These are phyloP conservation scores for Entomobrya multifasciata DNA, from an alignment of 2,888 invertebrate genomes.

Conservation along the genomic window DNA sequence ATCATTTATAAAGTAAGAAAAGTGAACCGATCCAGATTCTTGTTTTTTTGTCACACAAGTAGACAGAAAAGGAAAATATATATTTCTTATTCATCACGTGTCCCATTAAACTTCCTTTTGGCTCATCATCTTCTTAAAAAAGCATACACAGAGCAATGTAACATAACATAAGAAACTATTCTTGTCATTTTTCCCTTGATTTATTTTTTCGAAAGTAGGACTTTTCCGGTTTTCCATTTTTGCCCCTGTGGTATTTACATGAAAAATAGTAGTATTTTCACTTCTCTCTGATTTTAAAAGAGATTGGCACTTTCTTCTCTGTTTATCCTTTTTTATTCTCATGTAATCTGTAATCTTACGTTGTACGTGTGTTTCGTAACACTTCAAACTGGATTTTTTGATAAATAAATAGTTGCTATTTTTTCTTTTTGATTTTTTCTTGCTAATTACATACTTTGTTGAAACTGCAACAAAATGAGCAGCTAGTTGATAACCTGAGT, in stretches of 20 bases:
- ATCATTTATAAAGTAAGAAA: neutral
- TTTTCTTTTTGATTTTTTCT: no score
- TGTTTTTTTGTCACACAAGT: neutral
- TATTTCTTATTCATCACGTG: slow-evolving; percentile 35
- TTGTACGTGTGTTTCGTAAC: no score
- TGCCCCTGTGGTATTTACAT: neutral
- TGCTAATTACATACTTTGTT: no score
- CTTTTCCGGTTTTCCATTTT: neutral
- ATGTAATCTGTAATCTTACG: no score
- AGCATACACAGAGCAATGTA: neutral
- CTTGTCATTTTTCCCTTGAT: neutral
- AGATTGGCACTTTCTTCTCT: no score
- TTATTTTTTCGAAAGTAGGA: no score
- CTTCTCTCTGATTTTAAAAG: neutral
- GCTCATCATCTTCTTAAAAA: neutral
- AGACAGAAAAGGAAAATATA: slow-evolving; percentile 1
- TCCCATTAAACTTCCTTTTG: slow-evolving; percentile 23
- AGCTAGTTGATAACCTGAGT: no score
- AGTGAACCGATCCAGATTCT: neutral
- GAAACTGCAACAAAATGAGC: no score
- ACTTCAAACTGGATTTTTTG: no score
- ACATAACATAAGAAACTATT: neutral
- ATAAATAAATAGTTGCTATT: no score
- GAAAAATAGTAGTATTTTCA: neutral
- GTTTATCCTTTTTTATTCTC: no score